Evolutionary conservation across 2,888 invertebrate genomes (phyloP), one percentile per base, ranked within the genome.

Genomic region (Seira sanloemensis): DNA sequence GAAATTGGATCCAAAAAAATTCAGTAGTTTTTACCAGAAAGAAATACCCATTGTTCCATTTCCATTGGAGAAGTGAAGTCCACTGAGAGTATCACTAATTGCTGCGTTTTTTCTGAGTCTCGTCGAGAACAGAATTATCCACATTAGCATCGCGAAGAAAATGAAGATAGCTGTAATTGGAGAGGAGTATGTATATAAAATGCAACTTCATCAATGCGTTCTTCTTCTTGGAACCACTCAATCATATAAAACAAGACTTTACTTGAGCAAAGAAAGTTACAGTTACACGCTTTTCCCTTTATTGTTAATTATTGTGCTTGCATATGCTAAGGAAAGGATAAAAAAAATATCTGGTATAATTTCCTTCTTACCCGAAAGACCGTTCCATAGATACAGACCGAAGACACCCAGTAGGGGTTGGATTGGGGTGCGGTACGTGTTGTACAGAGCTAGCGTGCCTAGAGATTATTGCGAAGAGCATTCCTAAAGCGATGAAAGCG

Each of bases 301-400:
- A n/a, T n/a, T n/a, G n/a, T n/a, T n/a, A n/a, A n/a, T n/a, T n/a
- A n/a, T n/a, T n/a, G n/a, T n/a, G n/a, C n/a, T n/a, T n/a, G n/a
- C n/a, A n/a, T n/a, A n/a, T n/a, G n/a, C n/a, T n/a, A n/a, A n/a
- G n/a, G n/a, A n/a, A n/a, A n/a, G n/a, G n/a, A n/a, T n/a, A n/a
- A n/a, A n/a, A n/a, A n/a, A n/a, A n/a, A n/a, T n/a, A n/a, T n/a
- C n/a, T n/a, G n/a, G n/a, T n/a, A n/a, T n/a, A n/a, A n/a, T n/a
- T n/a, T n/a, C n/a, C n/a, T 21, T 9, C 25, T 71, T 26, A 88
- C 88, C 87, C 19, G 88, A 75, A 75, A 87, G 75, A 12, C 81
- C 84, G 73, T 88, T 89, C 89, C 89, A 89, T 19, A 88, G 84
- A 62, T 83, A 89, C 0, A 89, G 78, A 0, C 88, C 88, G 46